Base-by-base conservation (phyloP, 2,888 invertebrate species). In the Drosophila robusta region DNA sequence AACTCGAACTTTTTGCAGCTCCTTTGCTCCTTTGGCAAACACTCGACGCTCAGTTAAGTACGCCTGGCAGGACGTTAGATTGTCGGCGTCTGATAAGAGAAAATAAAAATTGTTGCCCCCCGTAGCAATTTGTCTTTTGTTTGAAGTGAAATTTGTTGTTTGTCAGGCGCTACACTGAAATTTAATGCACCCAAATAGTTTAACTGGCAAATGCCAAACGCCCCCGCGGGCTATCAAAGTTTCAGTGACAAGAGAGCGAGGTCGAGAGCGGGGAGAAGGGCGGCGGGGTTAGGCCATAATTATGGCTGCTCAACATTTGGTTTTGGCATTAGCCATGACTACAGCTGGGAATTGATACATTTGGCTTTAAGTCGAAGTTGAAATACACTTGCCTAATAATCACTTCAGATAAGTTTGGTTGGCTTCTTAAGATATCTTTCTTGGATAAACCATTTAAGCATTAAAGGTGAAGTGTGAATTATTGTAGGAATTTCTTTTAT, bases 141-240 rank as follows among this genome's bases (percentile, higher is more conserved):
- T 84, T 84, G 83, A 83, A 83, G 89, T 86, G 72, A 86, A 86
- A 83, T 84, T 84, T 84, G 88, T 74, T 82, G 82, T 86, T 87
- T 87, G 83, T 82, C 86, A 71, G 67, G 56, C 46, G 57, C 55
- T 60, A 61, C 75, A 74, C 52, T 41, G 45, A 55, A 81, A 72
- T 75, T 81, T 75, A 81, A 85, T 81, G 87, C 70, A 71, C 32
- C 71, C 69, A 58, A 68, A 61, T 79, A 73, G 78, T 69, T 75
- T 41, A 69, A 52, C 75, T 63, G 50, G 26, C 74, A 62, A 75
- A 67, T 77, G 78, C 47, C 68, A 62, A 75, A 58, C 49, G 51
- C 45, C 74, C 74, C 62, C 55, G 55, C 55, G 74, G 42, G 41
- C 63, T 54, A 22, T 47, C 55, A 29, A 56, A 52, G 54, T 45